Evolutionary conservation across 2,113 vertebrate genomes (phyloP).

Genomic region (Nesospiza acunhae): DNA sequence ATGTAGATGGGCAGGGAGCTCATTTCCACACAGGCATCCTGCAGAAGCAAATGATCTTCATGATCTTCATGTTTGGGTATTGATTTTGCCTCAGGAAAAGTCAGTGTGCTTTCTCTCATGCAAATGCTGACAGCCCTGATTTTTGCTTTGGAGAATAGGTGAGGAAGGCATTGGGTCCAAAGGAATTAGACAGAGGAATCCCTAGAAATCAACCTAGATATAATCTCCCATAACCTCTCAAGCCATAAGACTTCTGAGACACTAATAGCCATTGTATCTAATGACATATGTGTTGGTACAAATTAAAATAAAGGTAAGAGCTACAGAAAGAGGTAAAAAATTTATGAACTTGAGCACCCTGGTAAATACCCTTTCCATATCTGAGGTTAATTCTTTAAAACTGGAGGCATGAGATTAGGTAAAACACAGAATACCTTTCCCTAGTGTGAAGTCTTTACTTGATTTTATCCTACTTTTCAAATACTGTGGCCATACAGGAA

Average conservation of each 20-base stretch:
- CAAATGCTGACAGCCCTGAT: neutral
- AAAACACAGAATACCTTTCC: neutral
- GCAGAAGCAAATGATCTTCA: neutral
- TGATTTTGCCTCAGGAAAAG: constrained; percentile 56
- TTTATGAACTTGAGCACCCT: neutral
- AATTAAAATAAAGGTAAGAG: neutral
- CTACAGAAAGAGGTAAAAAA: neutral
- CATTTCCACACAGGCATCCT: neutral
- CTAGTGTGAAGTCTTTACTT: neutral
- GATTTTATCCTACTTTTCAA: neutral
- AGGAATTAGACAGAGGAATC: neutral
- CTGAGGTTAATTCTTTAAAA: neutral
- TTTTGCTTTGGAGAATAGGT: constrained; percentile 13
- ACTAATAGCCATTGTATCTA: neutral
- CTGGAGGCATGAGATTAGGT: neutral
- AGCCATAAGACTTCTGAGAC: neutral
- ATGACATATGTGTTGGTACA: neutral
- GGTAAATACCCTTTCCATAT: neutral
- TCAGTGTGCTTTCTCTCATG: neutral
- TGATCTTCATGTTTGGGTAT: constrained; percentile 26
- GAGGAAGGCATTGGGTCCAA: neutral
- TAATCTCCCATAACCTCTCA: neutral
- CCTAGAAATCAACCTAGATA: neutral
- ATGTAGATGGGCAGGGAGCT: neutral
- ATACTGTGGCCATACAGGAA: neutral